Base-by-base conservation (phyloP, 2,113 vertebrate species). In the Otus sunia region DNA sequence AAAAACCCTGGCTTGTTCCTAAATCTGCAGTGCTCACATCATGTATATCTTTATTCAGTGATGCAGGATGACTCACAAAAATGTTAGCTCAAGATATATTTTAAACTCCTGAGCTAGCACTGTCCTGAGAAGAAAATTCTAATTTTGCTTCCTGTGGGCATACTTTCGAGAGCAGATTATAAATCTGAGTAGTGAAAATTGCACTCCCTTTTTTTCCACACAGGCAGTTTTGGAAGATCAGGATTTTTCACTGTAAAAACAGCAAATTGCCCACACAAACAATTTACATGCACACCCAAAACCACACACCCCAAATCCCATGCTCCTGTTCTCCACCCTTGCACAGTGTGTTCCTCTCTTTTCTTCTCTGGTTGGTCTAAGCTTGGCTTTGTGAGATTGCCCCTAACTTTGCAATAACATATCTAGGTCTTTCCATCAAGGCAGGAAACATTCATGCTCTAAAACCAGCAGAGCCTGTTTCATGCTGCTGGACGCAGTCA, bases 141-240 rank as follows among this genome's bases (percentile, higher is more conserved):
- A 85, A 95, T 91, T 96, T 96, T 90, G 86, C 50, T 91, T 93
- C 62, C 87, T 96, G 94, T 95, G 94, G 95, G 95, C 95, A 92
- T 76, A 90, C 83, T 92, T 96, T 91, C 1, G 9, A 95, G 60
- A 96, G 84, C 22, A 92, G 91, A 91, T 90, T 95, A 96, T 82
- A 95, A 97, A 96, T 96, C 72, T 88, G 52, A 94, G 88, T 94
- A 94, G 94, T 81, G 77, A 88, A 92, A 95, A 96, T 85, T 92
- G 83, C 52, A 73, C 62, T 87, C 25, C 32, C 29, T 66, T 78
- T 82, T 80, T 95, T 95, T 95, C 86, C 92, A 90, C 55, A 66
- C 14, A 63, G 53, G 45, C 91, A 93, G 81, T 85, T 96, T 82
- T 41, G 80, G 87, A 91, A 45, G 77, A 92, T 91, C 69, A 63